These are phyloP conservation scores for Byasa hedistus DNA, from an alignment of 2,888 invertebrate species.

Conservation along the genomic window DNA sequence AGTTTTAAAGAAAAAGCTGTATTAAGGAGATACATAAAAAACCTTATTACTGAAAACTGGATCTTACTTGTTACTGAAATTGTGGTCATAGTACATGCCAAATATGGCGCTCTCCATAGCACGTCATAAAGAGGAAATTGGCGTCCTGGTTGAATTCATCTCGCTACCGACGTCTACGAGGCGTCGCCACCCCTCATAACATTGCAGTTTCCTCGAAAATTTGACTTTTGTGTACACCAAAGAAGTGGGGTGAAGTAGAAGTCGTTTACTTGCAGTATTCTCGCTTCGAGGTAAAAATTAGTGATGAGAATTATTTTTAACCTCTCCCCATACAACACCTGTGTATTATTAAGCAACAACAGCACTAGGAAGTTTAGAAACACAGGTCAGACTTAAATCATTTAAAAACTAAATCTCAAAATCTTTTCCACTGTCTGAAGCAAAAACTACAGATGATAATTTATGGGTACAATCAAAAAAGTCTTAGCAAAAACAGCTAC, in stretches of 20 bases:
- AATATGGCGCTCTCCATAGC: conserved; percentile 57
- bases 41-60: no score
- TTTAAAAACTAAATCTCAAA: background rate
- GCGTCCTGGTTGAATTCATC: conserved; percentile 75
- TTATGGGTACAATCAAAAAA: no score
- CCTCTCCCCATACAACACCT: background rate
- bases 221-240: conserved; percentile 44
- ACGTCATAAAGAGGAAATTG: conserved; percentile 73
- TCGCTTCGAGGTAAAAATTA: conserved; percentile 22
- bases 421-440: background rate
- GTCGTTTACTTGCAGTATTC: conserved; percentile 28
- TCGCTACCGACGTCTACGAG: conserved; percentile 39
- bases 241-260: conserved; percentile 36
- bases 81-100: conserved; percentile 46
- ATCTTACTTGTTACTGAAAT: conserved; percentile 21
- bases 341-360: no score
- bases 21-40: no score
- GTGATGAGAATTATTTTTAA: background rate
- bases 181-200: conserved; percentile 58
- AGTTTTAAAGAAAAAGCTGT: no score
- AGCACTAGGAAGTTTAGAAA: background rate
- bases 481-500: no score
- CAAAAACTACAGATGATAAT: no score
- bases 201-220: conserved; percentile 62
- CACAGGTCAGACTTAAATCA: background rate